phyloP scores from a whole-genome alignment of 1,140 invertebrate genomes.

The Neelides sp. region DNA sequence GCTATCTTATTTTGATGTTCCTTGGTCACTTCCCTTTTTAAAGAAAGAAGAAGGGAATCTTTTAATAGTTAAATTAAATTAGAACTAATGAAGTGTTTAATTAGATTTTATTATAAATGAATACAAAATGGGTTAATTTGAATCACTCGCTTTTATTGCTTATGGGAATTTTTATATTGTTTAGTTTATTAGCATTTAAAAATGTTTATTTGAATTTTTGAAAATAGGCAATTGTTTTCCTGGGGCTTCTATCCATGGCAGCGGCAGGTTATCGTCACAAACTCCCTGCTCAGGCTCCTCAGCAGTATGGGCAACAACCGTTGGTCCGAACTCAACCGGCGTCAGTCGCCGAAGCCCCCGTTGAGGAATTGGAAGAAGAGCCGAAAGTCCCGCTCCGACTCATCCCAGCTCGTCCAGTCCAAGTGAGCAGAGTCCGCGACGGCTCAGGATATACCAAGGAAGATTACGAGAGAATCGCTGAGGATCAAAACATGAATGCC shows the following conservation, averaged over 20 bases:
- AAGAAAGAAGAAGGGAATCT: too few species aligned
- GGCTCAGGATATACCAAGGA: not conserved
- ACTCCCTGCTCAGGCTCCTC: not conserved
- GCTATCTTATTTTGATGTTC: too few species aligned
- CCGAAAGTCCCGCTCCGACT: not conserved
- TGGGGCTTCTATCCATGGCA: not conserved
- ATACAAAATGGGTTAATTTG: too few species aligned
- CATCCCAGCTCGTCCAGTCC: not conserved
- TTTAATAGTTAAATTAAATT: too few species aligned
- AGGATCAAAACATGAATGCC: conserved; percentile 33
- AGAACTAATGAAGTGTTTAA: too few species aligned
- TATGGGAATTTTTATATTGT: too few species aligned
- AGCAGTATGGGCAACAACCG: not conserved
- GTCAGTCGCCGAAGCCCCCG: conserved; percentile 3
- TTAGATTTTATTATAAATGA: too few species aligned
- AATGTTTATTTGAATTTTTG: too few species aligned
- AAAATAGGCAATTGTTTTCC: not conserved
- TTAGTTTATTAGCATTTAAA: too few species aligned
- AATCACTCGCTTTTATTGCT: too few species aligned
- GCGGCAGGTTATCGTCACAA: not conserved
- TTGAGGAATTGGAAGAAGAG: not conserved
- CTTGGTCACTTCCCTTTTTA: too few species aligned
- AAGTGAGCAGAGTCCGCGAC: not conserved
- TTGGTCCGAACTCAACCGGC: not conserved
- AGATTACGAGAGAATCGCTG: conserved; percentile 13